Conservation (phyloP, 2,888 invertebrate genomes). For the Protonemura montana region DNA sequence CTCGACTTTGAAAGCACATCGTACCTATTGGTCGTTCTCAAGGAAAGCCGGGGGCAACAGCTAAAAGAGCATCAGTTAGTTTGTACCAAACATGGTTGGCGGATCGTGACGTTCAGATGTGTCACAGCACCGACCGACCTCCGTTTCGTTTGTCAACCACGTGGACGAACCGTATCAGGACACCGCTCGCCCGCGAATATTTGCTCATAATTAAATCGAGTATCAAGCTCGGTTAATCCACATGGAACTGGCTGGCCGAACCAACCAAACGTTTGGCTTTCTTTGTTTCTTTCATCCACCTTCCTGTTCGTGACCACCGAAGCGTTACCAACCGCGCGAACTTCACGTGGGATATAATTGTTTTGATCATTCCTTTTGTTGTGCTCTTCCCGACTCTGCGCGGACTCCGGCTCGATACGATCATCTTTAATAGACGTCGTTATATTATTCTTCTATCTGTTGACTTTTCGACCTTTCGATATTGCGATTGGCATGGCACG, state of each 20-base stretch:
- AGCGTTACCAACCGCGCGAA: slow-evolving; percentile 14
- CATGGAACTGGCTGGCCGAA: slow-evolving; percentile 28
- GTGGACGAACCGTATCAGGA: neutral
- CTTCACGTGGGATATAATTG: slow-evolving; percentile 25
- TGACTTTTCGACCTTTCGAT: slow-evolving; percentile 16
- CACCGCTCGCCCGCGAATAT: neutral
- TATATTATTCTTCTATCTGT: slow-evolving; percentile 20
- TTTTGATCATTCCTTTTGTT: slow-evolving; percentile 30
- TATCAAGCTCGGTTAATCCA: slow-evolving; percentile 25
- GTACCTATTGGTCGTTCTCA: too few relatives aligned
- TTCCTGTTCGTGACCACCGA: slow-evolving; percentile 24
- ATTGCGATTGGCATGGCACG: slow-evolving; percentile 19
- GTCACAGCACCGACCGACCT: neutral
- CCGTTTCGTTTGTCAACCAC: neutral
- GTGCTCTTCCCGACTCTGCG: neutral
- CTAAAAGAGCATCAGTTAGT: neutral
- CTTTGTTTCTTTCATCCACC: slow-evolving; percentile 20
- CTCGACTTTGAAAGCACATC: neutral
- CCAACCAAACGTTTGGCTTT: neutral
- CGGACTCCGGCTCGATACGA: slow-evolving; percentile 2
- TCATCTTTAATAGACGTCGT: slow-evolving; percentile 19
- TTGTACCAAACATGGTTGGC: neutral
- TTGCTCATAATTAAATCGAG: neutral
- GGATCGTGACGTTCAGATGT: neutral
- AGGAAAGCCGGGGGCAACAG: neutral